Conservation (phyloP, 2,113 vertebrate genomes). For the Ranitomeya variabilis region DNA sequence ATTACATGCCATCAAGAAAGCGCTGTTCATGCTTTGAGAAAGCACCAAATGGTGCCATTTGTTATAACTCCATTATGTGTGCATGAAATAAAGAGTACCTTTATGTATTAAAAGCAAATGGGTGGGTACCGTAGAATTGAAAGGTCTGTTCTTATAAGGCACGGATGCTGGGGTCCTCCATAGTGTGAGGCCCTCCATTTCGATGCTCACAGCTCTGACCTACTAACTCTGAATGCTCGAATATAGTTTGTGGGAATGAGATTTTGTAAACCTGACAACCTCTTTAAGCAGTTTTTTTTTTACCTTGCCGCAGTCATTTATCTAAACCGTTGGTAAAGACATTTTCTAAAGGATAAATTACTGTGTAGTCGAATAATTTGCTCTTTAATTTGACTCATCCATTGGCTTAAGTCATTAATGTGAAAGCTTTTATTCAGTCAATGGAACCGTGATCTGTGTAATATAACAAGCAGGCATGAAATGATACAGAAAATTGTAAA, state of each 20-base stretch:
- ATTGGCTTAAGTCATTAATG: slow-evolving; percentile 42
- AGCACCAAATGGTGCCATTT: too few species aligned
- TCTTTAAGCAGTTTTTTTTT: too few species aligned
- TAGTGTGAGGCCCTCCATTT: too few species aligned
- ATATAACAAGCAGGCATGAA: slow-evolving; percentile 33
- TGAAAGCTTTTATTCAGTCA: slow-evolving; percentile 41
- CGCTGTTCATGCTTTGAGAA: too few species aligned
- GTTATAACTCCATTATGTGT: too few species aligned
- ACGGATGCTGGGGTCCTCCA: too few species aligned
- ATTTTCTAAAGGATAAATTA: slow-evolving; percentile 33
- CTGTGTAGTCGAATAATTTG: slow-evolving; percentile 30
- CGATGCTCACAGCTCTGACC: not conserved
- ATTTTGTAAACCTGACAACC: not conserved
- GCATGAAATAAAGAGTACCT: too few species aligned
- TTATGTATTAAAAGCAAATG: too few species aligned
- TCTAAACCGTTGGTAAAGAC: not conserved
- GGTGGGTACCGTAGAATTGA: too few species aligned
- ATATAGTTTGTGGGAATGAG: not conserved
- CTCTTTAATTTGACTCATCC: slow-evolving; percentile 40
- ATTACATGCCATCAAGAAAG: too few species aligned
- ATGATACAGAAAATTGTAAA: slow-evolving; percentile 34
- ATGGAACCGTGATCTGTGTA: slow-evolving; percentile 28
- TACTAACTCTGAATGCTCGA: not conserved
- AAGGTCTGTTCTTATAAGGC: too few species aligned
- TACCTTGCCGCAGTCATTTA: not conserved